Conservation (phyloP, 1,140 invertebrate species). For the Pentalonia nigronervosa region DNA sequence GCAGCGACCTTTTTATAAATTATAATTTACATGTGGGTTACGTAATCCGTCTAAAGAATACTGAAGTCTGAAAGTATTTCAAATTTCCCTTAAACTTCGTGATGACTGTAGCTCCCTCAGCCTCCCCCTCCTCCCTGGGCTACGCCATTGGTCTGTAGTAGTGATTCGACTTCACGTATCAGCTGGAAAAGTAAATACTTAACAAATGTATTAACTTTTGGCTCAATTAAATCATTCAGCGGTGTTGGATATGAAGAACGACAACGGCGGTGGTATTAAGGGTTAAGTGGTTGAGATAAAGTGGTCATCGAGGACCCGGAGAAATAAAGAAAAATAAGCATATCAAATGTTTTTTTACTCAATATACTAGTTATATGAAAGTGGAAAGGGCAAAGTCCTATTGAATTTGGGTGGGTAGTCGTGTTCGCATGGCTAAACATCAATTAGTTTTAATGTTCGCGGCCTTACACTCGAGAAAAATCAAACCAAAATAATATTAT, state of each 20-base stretch:
- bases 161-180: too few species aligned
- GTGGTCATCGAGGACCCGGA: not conserved
- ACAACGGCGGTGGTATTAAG: not conserved
- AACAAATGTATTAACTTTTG: too few species aligned
- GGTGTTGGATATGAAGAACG: not conserved
- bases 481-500: not conserved
- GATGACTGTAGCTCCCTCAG: too few species aligned
- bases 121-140: too few species aligned
- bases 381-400: not conserved
- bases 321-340: not conserved
- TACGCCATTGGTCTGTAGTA: too few species aligned
- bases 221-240: not conserved
- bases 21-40: too few species aligned
- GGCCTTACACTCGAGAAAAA: not conserved
- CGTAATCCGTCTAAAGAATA: too few species aligned
- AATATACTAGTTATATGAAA: not conserved
- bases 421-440: not conserved
- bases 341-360: not conserved
- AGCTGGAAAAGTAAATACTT: too few species aligned
- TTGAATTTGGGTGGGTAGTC: not conserved
- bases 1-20: too few species aligned
- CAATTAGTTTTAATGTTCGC: not conserved
- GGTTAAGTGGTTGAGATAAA: not conserved
- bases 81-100: too few species aligned
- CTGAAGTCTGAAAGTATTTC: too few species aligned